A percentile compares a stretch with the other conserved stretches of the same genome.
Conservation (phyloP, 2,113 vertebrate species). For the Paraplagusia blochii region DNA sequence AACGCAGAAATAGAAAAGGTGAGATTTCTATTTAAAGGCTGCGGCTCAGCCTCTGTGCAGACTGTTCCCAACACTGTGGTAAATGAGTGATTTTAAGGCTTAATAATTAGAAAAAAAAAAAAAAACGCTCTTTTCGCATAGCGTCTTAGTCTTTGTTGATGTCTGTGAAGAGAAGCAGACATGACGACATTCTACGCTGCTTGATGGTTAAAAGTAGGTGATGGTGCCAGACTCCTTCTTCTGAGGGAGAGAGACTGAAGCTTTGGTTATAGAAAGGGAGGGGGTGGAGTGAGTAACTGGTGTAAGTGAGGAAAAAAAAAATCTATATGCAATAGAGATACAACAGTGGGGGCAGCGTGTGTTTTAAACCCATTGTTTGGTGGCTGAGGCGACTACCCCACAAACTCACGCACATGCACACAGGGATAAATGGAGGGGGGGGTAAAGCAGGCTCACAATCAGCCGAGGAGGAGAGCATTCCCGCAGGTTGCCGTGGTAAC, state of each 20-base stretch:
- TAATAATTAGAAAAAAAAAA: not conserved
- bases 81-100: not conserved
- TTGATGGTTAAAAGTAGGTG: no score
- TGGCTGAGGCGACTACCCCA: conserved; percentile 16
- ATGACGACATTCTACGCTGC: no score
- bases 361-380: conserved; percentile 48
- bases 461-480: conserved; percentile 50
- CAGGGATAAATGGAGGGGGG: conserved; percentile 22
- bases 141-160: no score
- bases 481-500: conserved; percentile 53
- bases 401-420: not conserved
- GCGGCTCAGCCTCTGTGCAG: not conserved
- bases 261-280: conserved; percentile 14
- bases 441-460: conserved; percentile 29
- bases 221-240: conserved; percentile 22
- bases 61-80: not conserved
- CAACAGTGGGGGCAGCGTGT: conserved; percentile 6
- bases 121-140: no score
- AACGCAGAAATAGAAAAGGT: not conserved
- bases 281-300: not conserved
- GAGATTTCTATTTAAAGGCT: not conserved
- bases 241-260: conserved; percentile 7
- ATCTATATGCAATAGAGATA: not conserved
- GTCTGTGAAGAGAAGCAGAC: conserved; percentile 11
- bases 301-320: not conserved